Conservation (phyloP, 1,140 invertebrate species). For the Gonioctena quinquepunctata region DNA sequence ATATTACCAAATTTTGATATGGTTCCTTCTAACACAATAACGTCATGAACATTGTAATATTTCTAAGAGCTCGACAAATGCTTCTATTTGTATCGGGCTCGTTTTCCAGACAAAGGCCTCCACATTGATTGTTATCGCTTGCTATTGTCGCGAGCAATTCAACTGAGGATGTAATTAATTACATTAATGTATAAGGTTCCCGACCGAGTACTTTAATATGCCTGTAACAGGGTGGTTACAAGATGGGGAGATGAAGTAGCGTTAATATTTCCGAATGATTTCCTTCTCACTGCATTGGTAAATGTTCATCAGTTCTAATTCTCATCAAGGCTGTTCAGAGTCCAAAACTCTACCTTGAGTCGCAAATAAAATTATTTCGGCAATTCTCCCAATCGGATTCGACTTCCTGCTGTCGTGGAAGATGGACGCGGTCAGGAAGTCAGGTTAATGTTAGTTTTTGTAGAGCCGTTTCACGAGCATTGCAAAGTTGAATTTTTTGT, state of each 20-base stretch:
- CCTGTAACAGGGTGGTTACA: neutral
- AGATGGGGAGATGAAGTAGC: neutral
- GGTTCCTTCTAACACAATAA: neutral
- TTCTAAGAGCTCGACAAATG: conserved; percentile 13
- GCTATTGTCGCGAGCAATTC: conserved; percentile 32
- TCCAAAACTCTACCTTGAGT: too few species aligned
- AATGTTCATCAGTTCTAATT: too few species aligned
- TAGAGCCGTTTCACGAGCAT: too few species aligned
- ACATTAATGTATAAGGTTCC: conserved; percentile 31
- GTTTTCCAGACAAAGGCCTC: conserved; percentile 25
- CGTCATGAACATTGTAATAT: neutral
- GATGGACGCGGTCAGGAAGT: too few species aligned
- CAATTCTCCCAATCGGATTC: too few species aligned
- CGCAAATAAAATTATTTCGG: too few species aligned
- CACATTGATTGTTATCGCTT: conserved; percentile 32
- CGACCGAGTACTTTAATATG: conserved; percentile 9
- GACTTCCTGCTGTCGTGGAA: too few species aligned
- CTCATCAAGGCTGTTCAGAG: too few species aligned
- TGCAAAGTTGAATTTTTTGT: too few species aligned
- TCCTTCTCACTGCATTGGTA: too few species aligned
- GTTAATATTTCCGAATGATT: too few species aligned
- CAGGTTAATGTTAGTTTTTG: too few species aligned
- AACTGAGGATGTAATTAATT: conserved; percentile 37
- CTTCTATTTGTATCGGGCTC: conserved; percentile 23
- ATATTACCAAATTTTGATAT: neutral